phyloP scores from a whole-genome alignment of 92 coral and sea anemone species.

The Zoanthus sociatus region DNA sequence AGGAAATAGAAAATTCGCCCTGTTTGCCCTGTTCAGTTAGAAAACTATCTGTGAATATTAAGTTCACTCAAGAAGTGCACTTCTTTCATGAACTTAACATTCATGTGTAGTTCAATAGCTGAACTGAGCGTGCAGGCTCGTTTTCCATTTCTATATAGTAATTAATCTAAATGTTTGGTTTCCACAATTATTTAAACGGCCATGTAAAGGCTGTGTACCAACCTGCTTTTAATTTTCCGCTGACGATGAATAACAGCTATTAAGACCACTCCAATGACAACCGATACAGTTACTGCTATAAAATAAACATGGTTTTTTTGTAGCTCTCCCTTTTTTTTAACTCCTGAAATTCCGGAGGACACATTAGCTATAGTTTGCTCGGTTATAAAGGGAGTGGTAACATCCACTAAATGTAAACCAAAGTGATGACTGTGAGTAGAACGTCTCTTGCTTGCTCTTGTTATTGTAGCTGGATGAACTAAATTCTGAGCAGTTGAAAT shows the following conservation, averaged over 20 bases:
- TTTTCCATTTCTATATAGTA: neutral
- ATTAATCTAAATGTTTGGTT: neutral
- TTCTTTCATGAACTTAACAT: no score
- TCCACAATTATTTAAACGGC: neutral
- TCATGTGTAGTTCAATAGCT: no score
- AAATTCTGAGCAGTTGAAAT: neutral
- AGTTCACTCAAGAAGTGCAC: no score
- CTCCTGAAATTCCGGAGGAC: neutral
- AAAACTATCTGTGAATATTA: no score
- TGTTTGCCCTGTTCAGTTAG: no score
- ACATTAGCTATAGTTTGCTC: neutral
- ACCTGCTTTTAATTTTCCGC: neutral
- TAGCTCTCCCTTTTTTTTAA: neutral
- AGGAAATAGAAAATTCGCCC: no score
- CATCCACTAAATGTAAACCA: neutral
- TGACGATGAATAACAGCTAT: neutral
- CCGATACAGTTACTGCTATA: neutral
- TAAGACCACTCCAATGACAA: neutral
- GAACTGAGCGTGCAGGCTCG: no score
- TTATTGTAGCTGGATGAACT: neutral
- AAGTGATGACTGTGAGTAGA: neutral
- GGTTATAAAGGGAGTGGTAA: neutral
- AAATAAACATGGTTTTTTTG: neutral
- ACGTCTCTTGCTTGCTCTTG: neutral
- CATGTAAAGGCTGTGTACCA: neutral